Evolutionary conservation across 2,888 invertebrate genomes (phyloP).

Genomic region (Drosophila flavopinicola): DNA sequence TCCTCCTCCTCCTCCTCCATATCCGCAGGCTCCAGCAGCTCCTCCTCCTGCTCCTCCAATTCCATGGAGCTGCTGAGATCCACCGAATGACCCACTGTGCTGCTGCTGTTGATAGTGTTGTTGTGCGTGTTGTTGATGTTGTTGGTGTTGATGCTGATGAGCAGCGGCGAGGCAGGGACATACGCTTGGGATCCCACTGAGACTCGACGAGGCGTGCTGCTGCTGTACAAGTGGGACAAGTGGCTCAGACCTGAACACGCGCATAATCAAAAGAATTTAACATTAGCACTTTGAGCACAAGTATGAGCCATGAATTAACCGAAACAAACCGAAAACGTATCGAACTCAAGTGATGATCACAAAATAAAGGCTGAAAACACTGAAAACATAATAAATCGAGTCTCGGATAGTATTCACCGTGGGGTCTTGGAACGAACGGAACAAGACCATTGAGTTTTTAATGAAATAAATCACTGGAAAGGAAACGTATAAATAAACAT

Average conservation of each 20-base stretch:
- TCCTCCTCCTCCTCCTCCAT: slow-evolving; percentile 77
- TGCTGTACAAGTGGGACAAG: slow-evolving; percentile 85
- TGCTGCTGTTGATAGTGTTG: slow-evolving; percentile 84
- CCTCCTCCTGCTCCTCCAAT: slow-evolving; percentile 84
- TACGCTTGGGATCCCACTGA: slow-evolving; percentile 85
- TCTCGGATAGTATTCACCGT: slow-evolving; percentile 8
- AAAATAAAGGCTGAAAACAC: slow-evolving; percentile 35
- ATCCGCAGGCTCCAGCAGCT: slow-evolving; percentile 70
- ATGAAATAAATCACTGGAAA: too few relatives aligned
- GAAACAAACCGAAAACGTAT: slow-evolving; percentile 52
- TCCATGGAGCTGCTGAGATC: slow-evolving; percentile 85
- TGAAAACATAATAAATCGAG: slow-evolving; percentile 32
- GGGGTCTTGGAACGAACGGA: not conserved
- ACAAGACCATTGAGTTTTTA: not conserved
- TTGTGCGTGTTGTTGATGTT: slow-evolving; percentile 76
- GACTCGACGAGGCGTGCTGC: slow-evolving; percentile 84
- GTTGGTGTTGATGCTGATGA: slow-evolving; percentile 82
- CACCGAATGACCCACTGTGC: slow-evolving; percentile 83
- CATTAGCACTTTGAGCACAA: slow-evolving; percentile 34
- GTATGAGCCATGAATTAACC: slow-evolving; percentile 7
- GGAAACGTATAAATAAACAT: too few relatives aligned
- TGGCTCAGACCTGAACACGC: slow-evolving; percentile 83
- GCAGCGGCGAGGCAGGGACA: slow-evolving; percentile 84
- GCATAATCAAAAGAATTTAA: slow-evolving; percentile 49
- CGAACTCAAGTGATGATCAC: slow-evolving; percentile 44